Evolutionary conservation across 2,113 vertebrate species (phyloP).

Genomic region (Lonchura striata): DNA sequence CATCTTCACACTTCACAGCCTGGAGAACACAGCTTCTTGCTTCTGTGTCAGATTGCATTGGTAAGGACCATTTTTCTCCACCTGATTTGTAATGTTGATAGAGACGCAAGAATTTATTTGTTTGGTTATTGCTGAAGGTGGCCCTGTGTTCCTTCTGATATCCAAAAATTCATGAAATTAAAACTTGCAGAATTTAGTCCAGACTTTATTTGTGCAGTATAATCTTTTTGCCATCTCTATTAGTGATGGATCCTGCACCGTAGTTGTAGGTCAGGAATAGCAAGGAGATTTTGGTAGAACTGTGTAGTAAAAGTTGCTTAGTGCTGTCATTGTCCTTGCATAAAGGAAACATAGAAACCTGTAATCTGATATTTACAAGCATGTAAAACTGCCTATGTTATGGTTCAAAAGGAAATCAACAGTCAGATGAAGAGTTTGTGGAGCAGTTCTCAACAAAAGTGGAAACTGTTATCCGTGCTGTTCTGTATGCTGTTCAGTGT

Average conservation of each 20-base stretch:
- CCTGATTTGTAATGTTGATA: neutral
- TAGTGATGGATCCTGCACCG: neutral
- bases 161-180: neutral
- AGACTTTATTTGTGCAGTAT: neutral
- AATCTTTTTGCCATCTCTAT: neutral
- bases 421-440: conserved; percentile 70
- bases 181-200: neutral
- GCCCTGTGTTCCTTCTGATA: neutral
- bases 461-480: conserved; percentile 81
- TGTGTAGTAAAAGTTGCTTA: neutral
- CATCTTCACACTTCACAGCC: conserved; percentile 78
- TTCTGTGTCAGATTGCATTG: conserved; percentile 54
- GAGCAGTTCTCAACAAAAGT: conserved; percentile 82
- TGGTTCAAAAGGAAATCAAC: conserved; percentile 62
- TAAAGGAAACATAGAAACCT: neutral
- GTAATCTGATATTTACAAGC: neutral
- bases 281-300: neutral
- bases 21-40: conserved; percentile 85
- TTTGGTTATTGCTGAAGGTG: neutral
- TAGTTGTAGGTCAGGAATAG: neutral
- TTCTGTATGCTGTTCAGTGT: conserved; percentile 88
- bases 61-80: conserved; percentile 38
- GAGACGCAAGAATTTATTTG: neutral
- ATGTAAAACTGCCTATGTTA: neutral
- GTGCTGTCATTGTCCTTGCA: neutral